Base-by-base conservation (phyloP, 2,797 vertebrate species). In the Syncerus caffer region DNA sequence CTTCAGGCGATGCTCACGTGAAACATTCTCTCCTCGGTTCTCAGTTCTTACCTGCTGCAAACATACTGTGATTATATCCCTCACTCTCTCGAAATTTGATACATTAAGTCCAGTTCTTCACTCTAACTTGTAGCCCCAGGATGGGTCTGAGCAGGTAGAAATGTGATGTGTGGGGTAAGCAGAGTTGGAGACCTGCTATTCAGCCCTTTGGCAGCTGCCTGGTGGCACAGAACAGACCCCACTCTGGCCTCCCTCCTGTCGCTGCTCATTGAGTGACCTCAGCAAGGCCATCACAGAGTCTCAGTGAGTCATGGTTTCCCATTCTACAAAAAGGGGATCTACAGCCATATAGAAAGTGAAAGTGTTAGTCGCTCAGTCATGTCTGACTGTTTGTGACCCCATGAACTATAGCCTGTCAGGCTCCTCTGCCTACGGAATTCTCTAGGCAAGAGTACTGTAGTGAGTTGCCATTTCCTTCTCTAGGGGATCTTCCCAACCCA, bases 211-310 rank as follows among this genome's bases (percentile, higher is more conserved):
- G 29, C 76, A 53, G 19, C 82, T 45, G 29, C 45, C 50, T 47
- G 50, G 55, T 45, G 7, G 0, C 34, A 45, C 47, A 11, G 55
- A 34, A 5, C 47, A 11, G 57, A 38, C 3, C 25, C 57, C 17
- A 17, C 71, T 47, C 53, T 31, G 38, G 14, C 67, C 57, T 34
- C 42, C 6, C 45, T 50, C 67, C 14, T 45, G 27, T 58, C 50
- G 2, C 62, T n/a, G 12, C 27, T 87, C 38, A n/a, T 14, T 60
- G 90, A 79, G 60, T 34, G 14, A 71, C 29, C 57, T 64, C 60
- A 90, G 85, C 51, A 93, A 74, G 82, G 53, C 38, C 42, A 42
- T 71, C 67, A 38, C 50, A 51, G 80, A 90, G 42, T 55, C 9
- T 0, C 45, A 25, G n/a, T 38, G 74, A 74, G 25, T 64, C 42